Percentiles rank a stretch among this genome's conserved stretches.
These are phyloP conservation scores for Dreissena rostriformis DNA, from an alignment of 1,140 invertebrate genomes.

Conservation along the genomic window DNA sequence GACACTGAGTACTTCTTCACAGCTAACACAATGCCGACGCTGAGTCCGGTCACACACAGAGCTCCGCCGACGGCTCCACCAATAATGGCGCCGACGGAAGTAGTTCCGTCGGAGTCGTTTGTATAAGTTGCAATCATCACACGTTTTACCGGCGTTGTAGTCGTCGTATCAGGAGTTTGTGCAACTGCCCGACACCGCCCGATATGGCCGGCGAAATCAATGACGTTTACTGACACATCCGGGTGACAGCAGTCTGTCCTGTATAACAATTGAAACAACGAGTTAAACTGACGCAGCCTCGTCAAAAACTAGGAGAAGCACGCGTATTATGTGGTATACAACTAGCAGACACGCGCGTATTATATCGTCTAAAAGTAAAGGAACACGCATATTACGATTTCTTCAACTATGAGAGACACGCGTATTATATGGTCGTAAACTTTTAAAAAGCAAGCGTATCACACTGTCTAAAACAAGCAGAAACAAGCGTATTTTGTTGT, in stretches of 20 bases:
- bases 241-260: slow-evolving; percentile 49
- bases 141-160: not conserved
- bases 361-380: too few species aligned
- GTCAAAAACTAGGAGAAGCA: too few species aligned
- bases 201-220: slow-evolving; percentile 21
- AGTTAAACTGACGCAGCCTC: too few species aligned
- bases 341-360: too few species aligned
- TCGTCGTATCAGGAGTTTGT: not conserved
- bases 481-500: too few species aligned
- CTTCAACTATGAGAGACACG: too few species aligned
- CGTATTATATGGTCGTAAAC: too few species aligned
- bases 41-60: not conserved
- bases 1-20: not conserved
- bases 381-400: too few species aligned
- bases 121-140: not conserved
- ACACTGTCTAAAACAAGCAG: too few species aligned
- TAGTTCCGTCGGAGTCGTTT: not conserved
- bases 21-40: not conserved
- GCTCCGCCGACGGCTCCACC: not conserved
- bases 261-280: not conserved
- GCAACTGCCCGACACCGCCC: slow-evolving; percentile 36
- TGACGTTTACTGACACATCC: slow-evolving; percentile 31
- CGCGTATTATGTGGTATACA: too few species aligned
- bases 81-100: not conserved
- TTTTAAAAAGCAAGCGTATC: too few species aligned